phyloP scores from a whole-genome alignment of 2,113 vertebrate genomes.

The Seriola rivoliana region DNA sequence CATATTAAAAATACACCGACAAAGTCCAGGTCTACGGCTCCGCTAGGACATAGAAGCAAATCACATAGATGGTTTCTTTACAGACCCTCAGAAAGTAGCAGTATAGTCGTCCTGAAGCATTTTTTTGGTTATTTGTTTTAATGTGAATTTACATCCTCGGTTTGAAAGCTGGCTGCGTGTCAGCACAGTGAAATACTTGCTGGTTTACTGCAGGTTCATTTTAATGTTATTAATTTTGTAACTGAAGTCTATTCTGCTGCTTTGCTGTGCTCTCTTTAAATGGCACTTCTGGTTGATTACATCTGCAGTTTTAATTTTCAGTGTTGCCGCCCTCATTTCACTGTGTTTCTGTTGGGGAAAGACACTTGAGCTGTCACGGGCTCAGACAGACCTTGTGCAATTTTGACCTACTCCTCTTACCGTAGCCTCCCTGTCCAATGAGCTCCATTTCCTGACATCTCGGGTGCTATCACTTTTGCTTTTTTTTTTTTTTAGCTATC shows the following conservation, averaged over 20 bases:
- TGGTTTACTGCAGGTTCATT: background rate
- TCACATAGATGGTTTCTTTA: background rate
- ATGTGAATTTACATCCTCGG: background rate
- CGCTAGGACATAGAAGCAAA: background rate
- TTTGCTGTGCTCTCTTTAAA: background rate
- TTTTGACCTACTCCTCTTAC: too few species aligned
- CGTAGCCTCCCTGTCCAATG: background rate
- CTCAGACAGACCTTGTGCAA: too few species aligned
- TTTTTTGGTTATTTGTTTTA: background rate
- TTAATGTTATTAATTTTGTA: background rate
- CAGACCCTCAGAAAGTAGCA: too few species aligned
- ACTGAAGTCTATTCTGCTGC: background rate
- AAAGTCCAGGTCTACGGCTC: background rate
- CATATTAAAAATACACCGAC: background rate
- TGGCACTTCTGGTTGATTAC: background rate
- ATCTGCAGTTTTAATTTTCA: too few species aligned
- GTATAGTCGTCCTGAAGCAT: too few species aligned
- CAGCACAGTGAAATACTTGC: background rate
- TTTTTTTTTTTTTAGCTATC: too few species aligned
- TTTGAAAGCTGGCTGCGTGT: background rate
- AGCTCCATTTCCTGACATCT: background rate
- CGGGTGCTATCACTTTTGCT: too few species aligned
- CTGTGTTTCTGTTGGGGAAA: too few species aligned
- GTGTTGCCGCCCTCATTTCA: too few species aligned
- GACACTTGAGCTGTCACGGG: too few species aligned